Percentiles rank a stretch among this genome's conserved stretches.
phyloP scores from a whole-genome alignment of 37 sponge, comb jelly and placozoan species.

The Spongia lamella region DNA sequence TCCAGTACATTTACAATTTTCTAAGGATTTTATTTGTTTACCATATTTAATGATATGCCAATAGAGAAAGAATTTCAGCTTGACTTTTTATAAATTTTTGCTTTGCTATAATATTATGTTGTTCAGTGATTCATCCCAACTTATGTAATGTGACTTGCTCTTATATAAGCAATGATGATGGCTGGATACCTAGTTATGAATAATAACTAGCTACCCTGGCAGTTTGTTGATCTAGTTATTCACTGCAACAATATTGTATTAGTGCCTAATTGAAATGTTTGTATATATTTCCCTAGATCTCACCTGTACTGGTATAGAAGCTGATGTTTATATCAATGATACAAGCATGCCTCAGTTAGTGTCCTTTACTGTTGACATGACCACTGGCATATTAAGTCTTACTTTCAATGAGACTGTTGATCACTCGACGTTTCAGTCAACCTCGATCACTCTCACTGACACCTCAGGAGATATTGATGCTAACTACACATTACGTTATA shows the following conservation, averaged over 20 bases:
- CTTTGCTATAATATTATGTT: too few relatives aligned
- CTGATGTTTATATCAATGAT: constrained; percentile 71
- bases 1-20: too few relatives aligned
- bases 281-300: constrained; percentile 49
- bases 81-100: too few relatives aligned
- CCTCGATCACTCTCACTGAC: constrained; percentile 61
- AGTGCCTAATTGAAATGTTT: too few relatives aligned
- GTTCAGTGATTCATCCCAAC: too few relatives aligned
- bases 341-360: constrained; percentile 59
- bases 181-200: too few relatives aligned
- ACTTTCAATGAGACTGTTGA: constrained; percentile 84
- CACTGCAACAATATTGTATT: background rate
- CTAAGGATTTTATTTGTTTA: too few relatives aligned
- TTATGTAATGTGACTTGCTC: too few relatives aligned
- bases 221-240: background rate
- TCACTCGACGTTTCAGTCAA: constrained; percentile 56
- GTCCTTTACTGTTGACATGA: constrained; percentile 69
- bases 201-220: background rate
- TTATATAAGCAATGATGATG: too few relatives aligned
- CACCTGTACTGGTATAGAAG: constrained; percentile 74
- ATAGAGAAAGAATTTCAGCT: too few relatives aligned
- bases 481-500: constrained; percentile 40
- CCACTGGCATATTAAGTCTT: constrained; percentile 46
- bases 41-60: too few relatives aligned
- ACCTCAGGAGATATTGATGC: constrained; percentile 4